phyloP scores from a whole-genome alignment of 1,140 invertebrate species.

The Eumaeus atala region DNA sequence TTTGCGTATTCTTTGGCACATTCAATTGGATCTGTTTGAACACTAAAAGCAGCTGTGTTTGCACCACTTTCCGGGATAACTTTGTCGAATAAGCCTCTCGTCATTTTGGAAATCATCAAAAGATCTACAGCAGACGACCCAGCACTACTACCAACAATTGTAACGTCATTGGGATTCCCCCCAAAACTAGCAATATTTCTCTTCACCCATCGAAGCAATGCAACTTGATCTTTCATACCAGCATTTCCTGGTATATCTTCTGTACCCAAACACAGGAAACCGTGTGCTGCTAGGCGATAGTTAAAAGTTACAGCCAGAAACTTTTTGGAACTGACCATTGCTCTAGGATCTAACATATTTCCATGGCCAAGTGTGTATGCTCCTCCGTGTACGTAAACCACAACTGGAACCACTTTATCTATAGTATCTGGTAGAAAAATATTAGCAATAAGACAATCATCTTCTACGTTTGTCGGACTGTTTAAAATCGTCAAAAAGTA shows the following conservation, averaged over 20 bases:
- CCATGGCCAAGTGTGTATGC: slow-evolving; percentile 24
- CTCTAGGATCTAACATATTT: slow-evolving; percentile 20
- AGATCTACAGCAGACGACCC: slow-evolving; percentile 36
- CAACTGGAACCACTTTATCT: slow-evolving; percentile 40
- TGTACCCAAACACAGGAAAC: slow-evolving; percentile 35
- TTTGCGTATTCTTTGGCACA: slow-evolving; percentile 35
- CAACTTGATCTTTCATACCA: slow-evolving; percentile 46
- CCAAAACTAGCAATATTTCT: slow-evolving; percentile 44
- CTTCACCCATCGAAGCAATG: slow-evolving; percentile 39
- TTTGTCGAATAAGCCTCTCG: slow-evolving; percentile 43
- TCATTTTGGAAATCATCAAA: slow-evolving; percentile 34
- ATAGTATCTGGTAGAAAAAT: slow-evolving; percentile 43
- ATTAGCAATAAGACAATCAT: slow-evolving; percentile 51
- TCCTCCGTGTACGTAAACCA: slow-evolving; percentile 34
- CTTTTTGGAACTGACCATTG: slow-evolving; percentile 21
- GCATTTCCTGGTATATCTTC: slow-evolving; percentile 39
- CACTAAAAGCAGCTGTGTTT: slow-evolving; percentile 23
- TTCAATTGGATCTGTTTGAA: slow-evolving; percentile 36
- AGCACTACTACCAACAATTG: slow-evolving; percentile 38
- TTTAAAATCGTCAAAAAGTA: not conserved
- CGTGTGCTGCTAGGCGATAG: slow-evolving; percentile 28
- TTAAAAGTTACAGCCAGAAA: slow-evolving; percentile 27
- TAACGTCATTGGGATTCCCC: slow-evolving; percentile 43
- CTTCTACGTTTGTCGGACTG: slow-evolving; percentile 20
- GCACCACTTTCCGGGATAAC: slow-evolving; percentile 37